phyloP scores from a whole-genome alignment of 2,888 invertebrate genomes.

The Gari tellinella region DNA sequence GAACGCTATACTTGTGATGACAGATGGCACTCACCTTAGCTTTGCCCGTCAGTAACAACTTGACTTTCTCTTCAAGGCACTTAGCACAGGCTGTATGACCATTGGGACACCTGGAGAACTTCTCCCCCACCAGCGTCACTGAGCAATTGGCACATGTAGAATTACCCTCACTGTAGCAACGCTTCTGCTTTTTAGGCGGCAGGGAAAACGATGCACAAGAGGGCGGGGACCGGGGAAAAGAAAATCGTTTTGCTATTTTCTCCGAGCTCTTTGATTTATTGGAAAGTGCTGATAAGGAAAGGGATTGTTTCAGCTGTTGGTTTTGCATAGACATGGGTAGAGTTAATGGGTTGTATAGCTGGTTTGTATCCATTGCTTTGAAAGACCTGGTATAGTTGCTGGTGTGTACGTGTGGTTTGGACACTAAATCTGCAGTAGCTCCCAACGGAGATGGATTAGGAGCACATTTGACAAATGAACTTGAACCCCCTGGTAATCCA shows the following conservation, averaged over 20 bases:
- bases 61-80: conserved; percentile 78
- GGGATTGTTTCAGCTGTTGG: conserved; percentile 17
- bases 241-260: too few species aligned
- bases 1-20: too few species aligned
- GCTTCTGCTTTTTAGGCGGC: conserved; percentile 70
- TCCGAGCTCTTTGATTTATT: too few species aligned
- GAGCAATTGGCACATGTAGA: conserved; percentile 64
- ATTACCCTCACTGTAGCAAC: conserved; percentile 48
- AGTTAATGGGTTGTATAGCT: conserved; percentile 44
- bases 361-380: neutral
- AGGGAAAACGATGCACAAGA: conserved; percentile 24
- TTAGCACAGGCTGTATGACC: conserved; percentile 75
- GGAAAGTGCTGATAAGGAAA: conserved; percentile 2
- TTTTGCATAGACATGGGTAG: conserved; percentile 46
- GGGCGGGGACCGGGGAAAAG: too few species aligned
- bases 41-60: conserved; percentile 76
- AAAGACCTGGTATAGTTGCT: too few species aligned
- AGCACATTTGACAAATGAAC: conserved; percentile 1
- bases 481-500: conserved; percentile 42
- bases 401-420: too few species aligned
- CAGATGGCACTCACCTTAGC: conserved; percentile 61
- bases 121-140: conserved; percentile 50
- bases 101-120: conserved; percentile 72
- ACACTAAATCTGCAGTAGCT: too few species aligned
- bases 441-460: neutral